Evolutionary conservation across 1,140 invertebrate genomes (phyloP).

Genomic region (Euglossa dilemma): DNA sequence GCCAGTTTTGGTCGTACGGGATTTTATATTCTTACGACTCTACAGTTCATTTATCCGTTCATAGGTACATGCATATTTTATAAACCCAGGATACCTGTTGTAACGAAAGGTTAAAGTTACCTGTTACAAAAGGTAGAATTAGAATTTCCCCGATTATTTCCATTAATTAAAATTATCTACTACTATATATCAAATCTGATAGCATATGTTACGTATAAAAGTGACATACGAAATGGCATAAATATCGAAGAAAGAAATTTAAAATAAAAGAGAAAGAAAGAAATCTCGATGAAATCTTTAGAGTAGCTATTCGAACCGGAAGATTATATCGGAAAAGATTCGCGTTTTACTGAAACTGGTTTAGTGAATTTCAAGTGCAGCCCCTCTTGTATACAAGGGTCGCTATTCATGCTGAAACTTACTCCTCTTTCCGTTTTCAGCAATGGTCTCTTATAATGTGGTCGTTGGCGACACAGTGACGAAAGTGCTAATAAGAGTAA

Average conservation of each 20-base stretch:
- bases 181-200: too few relatives aligned
- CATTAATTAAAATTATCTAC: too few relatives aligned
- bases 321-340: neutral
- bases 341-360: neutral
- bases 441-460: slow-evolving; percentile 95
- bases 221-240: too few relatives aligned
- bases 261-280: neutral
- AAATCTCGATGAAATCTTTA: neutral
- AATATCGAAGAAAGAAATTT: too few relatives aligned
- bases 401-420: neutral
- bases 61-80: slow-evolving; percentile 85
- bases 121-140: too few relatives aligned
- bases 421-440: slow-evolving; percentile 82
- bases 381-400: neutral
- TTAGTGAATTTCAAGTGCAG: neutral
- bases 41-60: slow-evolving; percentile 94
- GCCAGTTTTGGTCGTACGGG: slow-evolving; percentile 91
- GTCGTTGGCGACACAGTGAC: slow-evolving; percentile 95
- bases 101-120: neutral
- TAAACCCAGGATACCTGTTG: neutral
- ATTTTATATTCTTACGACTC: slow-evolving; percentile 89
- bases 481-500: slow-evolving; percentile 89
- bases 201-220: too few relatives aligned
- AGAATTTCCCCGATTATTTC: too few relatives aligned
- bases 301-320: neutral